Evolutionary conservation across 2,888 invertebrate genomes (phyloP).

Genomic region (Sminthurinus aureus): DNA sequence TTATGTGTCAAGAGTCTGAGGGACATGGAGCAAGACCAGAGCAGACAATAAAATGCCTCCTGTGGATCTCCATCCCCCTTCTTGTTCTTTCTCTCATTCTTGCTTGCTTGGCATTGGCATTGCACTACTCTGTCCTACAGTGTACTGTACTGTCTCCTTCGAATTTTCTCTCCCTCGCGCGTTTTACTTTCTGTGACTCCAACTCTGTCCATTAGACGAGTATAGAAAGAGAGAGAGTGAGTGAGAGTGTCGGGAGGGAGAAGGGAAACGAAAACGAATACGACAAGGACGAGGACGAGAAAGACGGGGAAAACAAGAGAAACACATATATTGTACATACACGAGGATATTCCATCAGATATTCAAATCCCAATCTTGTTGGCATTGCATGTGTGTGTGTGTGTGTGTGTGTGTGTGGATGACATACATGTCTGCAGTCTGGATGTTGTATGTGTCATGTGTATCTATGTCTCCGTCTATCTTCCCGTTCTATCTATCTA

Average conservation of each 20-base stretch:
- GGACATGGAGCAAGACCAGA: slow-evolving; percentile 20
- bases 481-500: not conserved
- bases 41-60: slow-evolving; percentile 16
- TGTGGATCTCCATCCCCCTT: slow-evolving; percentile 12
- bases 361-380: not conserved
- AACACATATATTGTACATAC: too few relatives aligned
- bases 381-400: not conserved
- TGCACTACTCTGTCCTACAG: too few relatives aligned
- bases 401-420: too few relatives aligned
- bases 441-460: not conserved
- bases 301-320: not conserved
- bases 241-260: too few relatives aligned
- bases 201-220: too few relatives aligned
- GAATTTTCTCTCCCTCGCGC: too few relatives aligned
- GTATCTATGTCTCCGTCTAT: not conserved
- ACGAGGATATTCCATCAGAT: not conserved
- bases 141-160: too few relatives aligned
- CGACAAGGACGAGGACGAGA: too few relatives aligned
- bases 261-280: too few relatives aligned
- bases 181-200: too few relatives aligned
- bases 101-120: too few relatives aligned
- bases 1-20: not conserved
- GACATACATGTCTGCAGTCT: not conserved
- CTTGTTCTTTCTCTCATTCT: not conserved
- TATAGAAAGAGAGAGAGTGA: too few relatives aligned